Evolutionary conservation across 2,797 vertebrate species (phyloP).

Genomic region (Phaenicophaeus curvirostris): DNA sequence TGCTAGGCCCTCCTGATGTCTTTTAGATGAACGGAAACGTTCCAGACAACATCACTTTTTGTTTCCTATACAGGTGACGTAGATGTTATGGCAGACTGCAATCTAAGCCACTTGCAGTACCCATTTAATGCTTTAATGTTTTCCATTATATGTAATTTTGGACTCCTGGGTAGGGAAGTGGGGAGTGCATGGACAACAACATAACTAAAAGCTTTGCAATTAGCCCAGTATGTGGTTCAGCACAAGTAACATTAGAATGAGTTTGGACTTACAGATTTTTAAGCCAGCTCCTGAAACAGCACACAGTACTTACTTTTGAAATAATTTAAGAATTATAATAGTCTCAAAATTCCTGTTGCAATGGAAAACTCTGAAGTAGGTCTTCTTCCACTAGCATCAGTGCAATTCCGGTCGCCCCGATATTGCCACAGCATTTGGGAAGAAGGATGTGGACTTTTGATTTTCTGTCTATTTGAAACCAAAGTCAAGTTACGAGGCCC

Average conservation of each 20-base stretch:
- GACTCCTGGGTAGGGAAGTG: not conserved
- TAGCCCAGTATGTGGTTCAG: not conserved
- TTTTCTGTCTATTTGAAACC: not conserved
- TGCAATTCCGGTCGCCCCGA: not conserved
- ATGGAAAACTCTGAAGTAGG: not conserved
- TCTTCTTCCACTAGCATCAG: not conserved
- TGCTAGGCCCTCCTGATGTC: not conserved
- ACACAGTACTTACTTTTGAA: not conserved
- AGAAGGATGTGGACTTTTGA: not conserved
- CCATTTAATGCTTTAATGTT: slow-evolving; percentile 36
- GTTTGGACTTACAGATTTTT: not conserved
- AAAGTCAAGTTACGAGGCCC: not conserved
- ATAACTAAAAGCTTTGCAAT: slow-evolving; percentile 54
- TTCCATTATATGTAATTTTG: slow-evolving; percentile 60
- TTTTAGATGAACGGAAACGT: not conserved
- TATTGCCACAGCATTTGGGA: not conserved
- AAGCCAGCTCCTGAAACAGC: not conserved
- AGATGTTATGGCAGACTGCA: slow-evolving; percentile 6
- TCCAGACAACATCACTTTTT: not conserved
- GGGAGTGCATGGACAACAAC: not conserved
- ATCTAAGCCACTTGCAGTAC: slow-evolving; percentile 7
- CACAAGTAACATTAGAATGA: slow-evolving; percentile 10
- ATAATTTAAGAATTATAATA: not conserved
- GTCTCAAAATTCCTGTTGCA: not conserved
- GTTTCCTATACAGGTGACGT: slow-evolving; percentile 31